Evolutionary conservation across 1,140 invertebrate species (phyloP).

Genomic region (Bicyclus anynana): DNA sequence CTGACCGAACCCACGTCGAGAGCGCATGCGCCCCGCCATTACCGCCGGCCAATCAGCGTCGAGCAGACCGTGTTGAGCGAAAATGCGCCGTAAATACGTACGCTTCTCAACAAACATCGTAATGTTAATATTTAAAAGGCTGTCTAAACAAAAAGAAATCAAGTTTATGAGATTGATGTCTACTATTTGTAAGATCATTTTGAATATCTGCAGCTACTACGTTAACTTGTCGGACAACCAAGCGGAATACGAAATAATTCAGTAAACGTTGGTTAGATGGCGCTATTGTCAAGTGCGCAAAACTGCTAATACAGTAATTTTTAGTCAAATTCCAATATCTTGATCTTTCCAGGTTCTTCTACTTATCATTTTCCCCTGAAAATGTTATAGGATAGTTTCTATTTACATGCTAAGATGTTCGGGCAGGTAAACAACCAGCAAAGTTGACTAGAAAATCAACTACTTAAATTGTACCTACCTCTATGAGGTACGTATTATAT

Average conservation of each 20-base stretch:
- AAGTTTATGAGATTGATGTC: neutral
- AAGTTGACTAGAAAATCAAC: too few relatives aligned
- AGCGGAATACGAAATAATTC: constrained; percentile 48
- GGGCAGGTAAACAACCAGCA: too few relatives aligned
- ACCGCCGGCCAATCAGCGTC: constrained; percentile 58
- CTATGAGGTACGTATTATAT: too few relatives aligned
- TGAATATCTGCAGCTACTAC: neutral
- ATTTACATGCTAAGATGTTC: too few relatives aligned
- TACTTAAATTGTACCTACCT: too few relatives aligned
- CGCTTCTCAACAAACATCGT: constrained; percentile 2
- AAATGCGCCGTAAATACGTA: constrained; percentile 29
- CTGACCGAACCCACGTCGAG: constrained; percentile 53
- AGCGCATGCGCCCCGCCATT: constrained; percentile 71
- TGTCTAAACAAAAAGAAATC: constrained; percentile 7
- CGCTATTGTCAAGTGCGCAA: constrained; percentile 38
- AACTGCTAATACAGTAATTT: neutral
- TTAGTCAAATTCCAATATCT: too few relatives aligned
- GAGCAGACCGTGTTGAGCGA: constrained; percentile 41
- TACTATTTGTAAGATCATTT: neutral
- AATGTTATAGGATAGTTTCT: too few relatives aligned
- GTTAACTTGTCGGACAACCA: neutral
- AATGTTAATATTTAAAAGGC: neutral
- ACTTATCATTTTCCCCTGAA: too few relatives aligned
- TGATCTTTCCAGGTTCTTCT: too few relatives aligned
- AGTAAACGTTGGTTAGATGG: constrained; percentile 55